Conservation (phyloP, 2,113 vertebrate genomes). For the Willisornis vidua region DNA sequence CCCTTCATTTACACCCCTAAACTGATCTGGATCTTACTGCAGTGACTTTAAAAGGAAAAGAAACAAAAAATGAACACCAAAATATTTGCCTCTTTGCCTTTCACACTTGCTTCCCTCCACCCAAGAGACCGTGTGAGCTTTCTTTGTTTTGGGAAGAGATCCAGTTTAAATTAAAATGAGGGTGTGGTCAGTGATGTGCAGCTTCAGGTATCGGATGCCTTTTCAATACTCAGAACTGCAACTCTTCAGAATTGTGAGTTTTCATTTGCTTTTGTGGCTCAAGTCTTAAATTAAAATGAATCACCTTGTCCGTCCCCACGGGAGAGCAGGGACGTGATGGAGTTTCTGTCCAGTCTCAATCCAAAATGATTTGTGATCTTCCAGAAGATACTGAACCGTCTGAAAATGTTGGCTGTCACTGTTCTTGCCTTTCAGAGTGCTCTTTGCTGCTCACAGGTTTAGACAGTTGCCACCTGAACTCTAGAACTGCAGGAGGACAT, state of each 20-base stretch:
- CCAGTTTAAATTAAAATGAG: neutral
- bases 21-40: constrained; percentile 47
- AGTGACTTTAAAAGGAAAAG: constrained; percentile 32
- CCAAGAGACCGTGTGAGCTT: neutral
- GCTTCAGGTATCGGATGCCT: constrained; percentile 45
- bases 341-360: neutral
- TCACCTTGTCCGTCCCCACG: neutral
- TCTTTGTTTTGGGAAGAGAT: constrained; percentile 22
- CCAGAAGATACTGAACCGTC: neutral
- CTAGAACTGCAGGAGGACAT: neutral
- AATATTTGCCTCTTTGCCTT: constrained; percentile 48
- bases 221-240: constrained; percentile 9
- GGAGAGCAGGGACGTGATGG: neutral
- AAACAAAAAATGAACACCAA: constrained; percentile 6
- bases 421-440: neutral
- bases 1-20: constrained; percentile 39
- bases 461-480: neutral
- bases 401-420: neutral
- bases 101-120: constrained; percentile 10
- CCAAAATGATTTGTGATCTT: neutral
- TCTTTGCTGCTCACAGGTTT: neutral
- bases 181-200: constrained; percentile 28
- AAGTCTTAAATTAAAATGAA: neutral
- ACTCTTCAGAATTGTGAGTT: neutral
- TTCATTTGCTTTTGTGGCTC: constrained; percentile 33